A percentile compares a stretch with the other conserved stretches of the same genome.
Conservation (phyloP, 2,888 invertebrate species). For the Patella caerulea region DNA sequence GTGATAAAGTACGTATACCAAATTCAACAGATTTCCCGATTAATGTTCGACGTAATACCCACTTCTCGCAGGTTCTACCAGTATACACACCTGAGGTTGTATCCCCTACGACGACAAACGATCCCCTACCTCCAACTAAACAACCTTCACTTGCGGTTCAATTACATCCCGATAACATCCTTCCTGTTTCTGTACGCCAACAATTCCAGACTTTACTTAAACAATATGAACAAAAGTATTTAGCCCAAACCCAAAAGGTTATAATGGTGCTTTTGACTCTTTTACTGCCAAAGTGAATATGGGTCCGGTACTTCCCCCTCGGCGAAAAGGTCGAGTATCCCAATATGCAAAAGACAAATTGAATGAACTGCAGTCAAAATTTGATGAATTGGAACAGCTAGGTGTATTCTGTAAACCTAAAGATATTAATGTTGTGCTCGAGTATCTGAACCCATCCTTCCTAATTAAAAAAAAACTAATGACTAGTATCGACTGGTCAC, state of each 20-base stretch:
- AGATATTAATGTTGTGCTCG: constrained; percentile 3
- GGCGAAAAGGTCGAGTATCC: constrained; percentile 43
- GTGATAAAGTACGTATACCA: constrained; percentile 21
- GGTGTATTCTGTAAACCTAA: constrained; percentile 28
- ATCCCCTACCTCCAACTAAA: not conserved
- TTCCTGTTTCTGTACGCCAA: not conserved
- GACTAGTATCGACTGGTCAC: no score
- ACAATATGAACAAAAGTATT: constrained; percentile 33
- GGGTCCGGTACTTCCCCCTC: constrained; percentile 46
- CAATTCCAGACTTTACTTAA: constrained; percentile 23
- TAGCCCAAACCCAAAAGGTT: constrained; percentile 26
- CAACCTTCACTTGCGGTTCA: constrained; percentile 1
- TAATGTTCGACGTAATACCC: constrained; percentile 10
- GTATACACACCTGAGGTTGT: not conserved
- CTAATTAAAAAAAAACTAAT: constrained; percentile 31
- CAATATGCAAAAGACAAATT: constrained; percentile 42
- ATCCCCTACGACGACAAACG: not conserved
- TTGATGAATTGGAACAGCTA: constrained; percentile 41
- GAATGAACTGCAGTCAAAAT: constrained; percentile 39
- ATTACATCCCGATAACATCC: constrained; percentile 30
- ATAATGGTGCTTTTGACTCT: constrained; percentile 19
- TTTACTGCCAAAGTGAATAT: constrained; percentile 25
- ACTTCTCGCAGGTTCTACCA: constrained; percentile 21
- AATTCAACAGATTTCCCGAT: constrained; percentile 20
- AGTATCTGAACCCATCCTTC: constrained; percentile 43